phyloP scores from a whole-genome alignment of 2,113 vertebrate genomes.

The Cervus canadensis region DNA sequence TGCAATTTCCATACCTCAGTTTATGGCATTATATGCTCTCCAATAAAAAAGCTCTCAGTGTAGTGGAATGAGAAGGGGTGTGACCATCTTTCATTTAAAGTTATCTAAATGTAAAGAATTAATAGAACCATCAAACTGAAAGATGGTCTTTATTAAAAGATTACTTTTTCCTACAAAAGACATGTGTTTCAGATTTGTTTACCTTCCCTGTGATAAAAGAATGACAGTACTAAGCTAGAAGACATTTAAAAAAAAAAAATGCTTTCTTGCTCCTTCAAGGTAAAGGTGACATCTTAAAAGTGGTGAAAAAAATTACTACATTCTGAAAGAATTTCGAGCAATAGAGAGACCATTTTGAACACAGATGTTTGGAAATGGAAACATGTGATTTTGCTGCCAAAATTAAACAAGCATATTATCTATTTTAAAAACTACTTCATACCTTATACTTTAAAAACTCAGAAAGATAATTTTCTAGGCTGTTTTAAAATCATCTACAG shows the following conservation, averaged over 20 bases:
- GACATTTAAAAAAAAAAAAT: not conserved
- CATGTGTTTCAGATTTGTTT: not conserved
- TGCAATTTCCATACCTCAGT: not conserved
- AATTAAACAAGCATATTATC: not conserved
- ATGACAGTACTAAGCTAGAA: not conserved
- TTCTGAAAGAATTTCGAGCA: not conserved
- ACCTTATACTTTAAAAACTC: not conserved
- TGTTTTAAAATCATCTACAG: not conserved
- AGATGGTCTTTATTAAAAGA: not conserved
- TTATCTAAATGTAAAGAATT: not conserved
- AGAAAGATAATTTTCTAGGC: not conserved
- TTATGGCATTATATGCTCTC: not conserved
- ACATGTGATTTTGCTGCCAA: not conserved
- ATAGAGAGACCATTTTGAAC: not conserved
- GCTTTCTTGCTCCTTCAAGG: not conserved
- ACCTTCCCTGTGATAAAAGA: not conserved
- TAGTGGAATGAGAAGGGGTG: not conserved
- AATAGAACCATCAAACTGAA: not conserved
- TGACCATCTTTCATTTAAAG: not conserved
- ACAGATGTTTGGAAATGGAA: conserved; percentile 3
- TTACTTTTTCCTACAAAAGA: not conserved
- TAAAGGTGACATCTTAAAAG: not conserved
- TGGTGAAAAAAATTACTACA: not conserved
- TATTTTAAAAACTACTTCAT: not conserved
- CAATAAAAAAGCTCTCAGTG: not conserved